Conservation (phyloP, 2,888 invertebrate genomes). For the Drosophila anomelani region DNA sequence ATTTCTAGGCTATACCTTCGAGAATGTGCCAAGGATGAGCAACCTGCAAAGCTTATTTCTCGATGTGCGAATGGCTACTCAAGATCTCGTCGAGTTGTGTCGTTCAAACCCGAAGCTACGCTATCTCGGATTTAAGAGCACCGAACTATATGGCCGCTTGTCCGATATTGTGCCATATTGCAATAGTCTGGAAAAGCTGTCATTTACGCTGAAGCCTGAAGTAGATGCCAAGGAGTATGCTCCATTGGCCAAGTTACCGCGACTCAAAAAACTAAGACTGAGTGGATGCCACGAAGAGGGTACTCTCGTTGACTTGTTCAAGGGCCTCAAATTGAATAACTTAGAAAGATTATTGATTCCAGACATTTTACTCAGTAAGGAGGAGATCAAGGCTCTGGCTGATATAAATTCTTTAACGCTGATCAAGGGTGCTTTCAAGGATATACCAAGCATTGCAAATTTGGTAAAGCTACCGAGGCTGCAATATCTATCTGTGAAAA, state of each 20-base stretch:
- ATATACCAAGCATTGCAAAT: not conserved
- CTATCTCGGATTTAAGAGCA: not conserved
- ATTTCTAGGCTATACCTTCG: not conserved
- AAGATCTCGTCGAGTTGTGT: not conserved
- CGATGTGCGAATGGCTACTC: not conserved
- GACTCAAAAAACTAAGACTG: not conserved
- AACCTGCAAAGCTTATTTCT: not conserved
- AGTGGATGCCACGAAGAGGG: not conserved
- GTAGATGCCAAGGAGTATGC: constrained; percentile 2
- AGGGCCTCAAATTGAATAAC: not conserved
- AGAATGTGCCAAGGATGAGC: not conserved
- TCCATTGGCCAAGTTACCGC: not conserved
- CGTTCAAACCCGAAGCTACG: not conserved
- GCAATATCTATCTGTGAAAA: not conserved
- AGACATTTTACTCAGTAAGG: not conserved
- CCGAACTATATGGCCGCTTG: not conserved
- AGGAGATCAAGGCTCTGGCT: not conserved
- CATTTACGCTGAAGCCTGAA: not conserved
- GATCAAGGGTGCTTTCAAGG: not conserved
- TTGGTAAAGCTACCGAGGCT: not conserved
- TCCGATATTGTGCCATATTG: constrained; percentile 2
- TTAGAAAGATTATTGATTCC: not conserved
- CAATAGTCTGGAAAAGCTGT: not conserved
- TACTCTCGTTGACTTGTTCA: not conserved
- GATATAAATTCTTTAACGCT: not conserved